Percentiles rank a stretch among this genome's conserved stretches.
Evolutionary conservation across 1,140 invertebrate species (phyloP).

Genomic region (Cardiocondyla obscurior): DNA sequence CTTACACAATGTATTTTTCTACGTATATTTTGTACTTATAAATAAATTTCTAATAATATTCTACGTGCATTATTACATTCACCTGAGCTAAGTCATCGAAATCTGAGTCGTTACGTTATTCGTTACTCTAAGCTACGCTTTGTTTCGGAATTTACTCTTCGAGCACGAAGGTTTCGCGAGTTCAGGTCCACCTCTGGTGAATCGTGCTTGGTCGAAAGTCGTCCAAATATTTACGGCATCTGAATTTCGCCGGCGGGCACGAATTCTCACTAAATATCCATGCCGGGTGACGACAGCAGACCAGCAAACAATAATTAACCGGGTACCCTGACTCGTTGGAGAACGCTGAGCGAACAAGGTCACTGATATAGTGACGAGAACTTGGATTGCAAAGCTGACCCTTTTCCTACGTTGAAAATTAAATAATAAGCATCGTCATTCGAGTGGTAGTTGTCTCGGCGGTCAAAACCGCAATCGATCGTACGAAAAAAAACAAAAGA

Average conservation of each 20-base stretch:
- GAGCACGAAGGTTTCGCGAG: no score
- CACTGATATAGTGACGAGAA: not conserved
- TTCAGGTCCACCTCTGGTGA: no score
- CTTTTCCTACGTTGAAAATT: no score
- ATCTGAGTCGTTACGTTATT: no score
- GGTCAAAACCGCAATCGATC: no score
- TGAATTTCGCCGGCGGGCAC: not conserved
- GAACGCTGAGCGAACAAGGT: not conserved
- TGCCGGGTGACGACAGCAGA: not conserved
- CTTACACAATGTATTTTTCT: slow-evolving; percentile 80
- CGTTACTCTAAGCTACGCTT: no score
- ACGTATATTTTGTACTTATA: slow-evolving; percentile 82
- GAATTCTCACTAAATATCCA: not conserved
- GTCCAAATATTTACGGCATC: not conserved
- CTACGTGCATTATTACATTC: not conserved
- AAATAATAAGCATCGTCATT: no score
- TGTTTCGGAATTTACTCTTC: no score
- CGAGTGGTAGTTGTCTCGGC: no score
- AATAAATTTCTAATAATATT: slow-evolving; percentile 72
- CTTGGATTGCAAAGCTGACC: no score
- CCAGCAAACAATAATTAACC: not conserved
- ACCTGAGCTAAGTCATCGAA: not conserved
- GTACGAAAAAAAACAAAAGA: no score
- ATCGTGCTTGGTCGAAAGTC: no score
- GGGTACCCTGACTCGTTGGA: not conserved